Evolutionary conservation across 53 echinoderm and acorn worm species (phyloP).

Genomic region (Pentamera pediparva): DNA sequence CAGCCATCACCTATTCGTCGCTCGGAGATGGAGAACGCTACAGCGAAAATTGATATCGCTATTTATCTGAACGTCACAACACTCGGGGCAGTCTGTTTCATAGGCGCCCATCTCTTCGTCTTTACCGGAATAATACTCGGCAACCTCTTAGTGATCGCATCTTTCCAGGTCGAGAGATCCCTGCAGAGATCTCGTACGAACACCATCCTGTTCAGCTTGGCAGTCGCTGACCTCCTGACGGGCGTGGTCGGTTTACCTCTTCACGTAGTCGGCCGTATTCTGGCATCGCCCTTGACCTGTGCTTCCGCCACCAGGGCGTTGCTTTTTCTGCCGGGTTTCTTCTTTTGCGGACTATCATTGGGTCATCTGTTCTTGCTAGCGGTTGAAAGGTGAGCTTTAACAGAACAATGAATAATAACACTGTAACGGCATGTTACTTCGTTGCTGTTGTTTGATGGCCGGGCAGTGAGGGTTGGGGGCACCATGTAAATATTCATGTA

Average conservation of each 20-base stretch:
- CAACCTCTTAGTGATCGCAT: not conserved
- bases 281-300: slow-evolving; percentile 30
- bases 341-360: slow-evolving; percentile 52
- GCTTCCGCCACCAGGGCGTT: slow-evolving; percentile 33
- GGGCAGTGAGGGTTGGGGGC: too few relatives aligned
- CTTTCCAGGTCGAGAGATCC: not conserved
- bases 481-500: too few relatives aligned
- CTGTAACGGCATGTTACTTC: too few relatives aligned
- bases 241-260: slow-evolving; percentile 48
- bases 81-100: not conserved
- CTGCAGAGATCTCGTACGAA: slow-evolving; percentile 23
- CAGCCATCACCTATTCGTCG: too few relatives aligned
- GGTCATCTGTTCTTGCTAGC: slow-evolving; percentile 55
- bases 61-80: not conserved
- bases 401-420: too few relatives aligned
- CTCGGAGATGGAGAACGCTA: slow-evolving; percentile 8
- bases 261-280: slow-evolving; percentile 47
- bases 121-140: slow-evolving; percentile 6
- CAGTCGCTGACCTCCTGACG: slow-evolving; percentile 56
- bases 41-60: not conserved
- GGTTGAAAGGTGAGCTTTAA: slow-evolving; percentile 47
- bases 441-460: too few relatives aligned
- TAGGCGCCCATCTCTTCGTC: not conserved
- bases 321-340: slow-evolving; percentile 52
- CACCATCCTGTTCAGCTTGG: slow-evolving; percentile 54